A percentile compares a stretch with the other conserved stretches of the same genome.
Evolutionary conservation across 1,140 invertebrate species (phyloP).

Genomic region (Drosophila bocki): DNA sequence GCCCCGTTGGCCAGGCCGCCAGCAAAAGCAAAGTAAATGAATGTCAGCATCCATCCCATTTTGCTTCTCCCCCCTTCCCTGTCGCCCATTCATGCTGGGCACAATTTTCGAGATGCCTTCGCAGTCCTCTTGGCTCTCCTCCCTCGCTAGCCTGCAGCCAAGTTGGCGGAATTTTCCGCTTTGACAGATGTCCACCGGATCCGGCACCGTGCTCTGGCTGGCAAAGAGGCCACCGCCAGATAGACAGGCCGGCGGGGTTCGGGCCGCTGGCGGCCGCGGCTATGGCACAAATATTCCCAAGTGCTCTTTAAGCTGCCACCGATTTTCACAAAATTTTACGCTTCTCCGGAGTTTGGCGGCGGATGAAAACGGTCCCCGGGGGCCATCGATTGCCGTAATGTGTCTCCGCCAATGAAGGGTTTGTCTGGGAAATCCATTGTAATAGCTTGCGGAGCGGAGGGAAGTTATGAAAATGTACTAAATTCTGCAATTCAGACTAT

Average conservation of each 20-base stretch:
- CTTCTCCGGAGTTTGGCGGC: conserved; percentile 23
- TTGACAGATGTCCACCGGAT: conserved; percentile 49
- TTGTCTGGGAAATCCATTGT: conserved; percentile 29
- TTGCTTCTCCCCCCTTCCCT: not conserved
- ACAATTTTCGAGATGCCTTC: conserved; percentile 43
- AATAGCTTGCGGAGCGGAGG: not conserved
- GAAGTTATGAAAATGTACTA: not conserved
- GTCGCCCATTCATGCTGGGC: conserved; percentile 6
- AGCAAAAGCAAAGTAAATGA: conserved; percentile 65
- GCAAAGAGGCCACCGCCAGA: conserved; percentile 19
- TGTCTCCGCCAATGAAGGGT: conserved; percentile 15
- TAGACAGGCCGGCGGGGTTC: conserved; percentile 13
- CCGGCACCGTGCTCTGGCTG: conserved; percentile 29
- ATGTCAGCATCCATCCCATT: conserved; percentile 55
- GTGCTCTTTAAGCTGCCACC: conserved; percentile 39
- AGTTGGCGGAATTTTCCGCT: conserved; percentile 37
- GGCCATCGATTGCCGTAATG: conserved; percentile 49
- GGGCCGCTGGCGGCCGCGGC: not conserved
- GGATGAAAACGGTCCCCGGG: conserved; percentile 34
- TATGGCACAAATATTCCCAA: conserved; percentile 23
- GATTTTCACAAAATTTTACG: conserved; percentile 35
- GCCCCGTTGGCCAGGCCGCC: conserved; percentile 59
- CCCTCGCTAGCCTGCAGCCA: conserved; percentile 21
- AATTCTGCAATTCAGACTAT: not conserved
- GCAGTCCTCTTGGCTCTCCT: conserved; percentile 3